Conservation (phyloP, 2,113 vertebrate genomes). For the Solea solea region DNA sequence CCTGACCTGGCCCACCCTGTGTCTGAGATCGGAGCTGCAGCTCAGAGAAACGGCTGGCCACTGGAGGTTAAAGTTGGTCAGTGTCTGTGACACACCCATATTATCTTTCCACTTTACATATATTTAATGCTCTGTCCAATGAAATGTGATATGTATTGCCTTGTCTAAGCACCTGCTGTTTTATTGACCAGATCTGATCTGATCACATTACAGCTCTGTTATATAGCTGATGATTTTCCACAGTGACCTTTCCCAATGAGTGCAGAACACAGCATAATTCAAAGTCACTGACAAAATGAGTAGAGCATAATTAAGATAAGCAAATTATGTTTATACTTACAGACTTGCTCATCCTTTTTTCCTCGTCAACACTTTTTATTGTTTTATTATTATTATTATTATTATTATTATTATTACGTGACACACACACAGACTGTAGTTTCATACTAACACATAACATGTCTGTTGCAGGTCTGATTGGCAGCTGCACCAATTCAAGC, state of each 20-base stretch:
- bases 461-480: conserved; percentile 87
- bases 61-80: conserved; percentile 94
- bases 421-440: background rate
- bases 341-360: background rate
- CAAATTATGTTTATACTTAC: background rate
- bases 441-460: background rate
- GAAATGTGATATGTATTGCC: conserved; percentile 43
- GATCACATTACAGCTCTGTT: conserved; percentile 34
- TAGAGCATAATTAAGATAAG: background rate
- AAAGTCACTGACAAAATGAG: conserved; percentile 5
- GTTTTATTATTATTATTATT: background rate
- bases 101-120: conserved; percentile 7
- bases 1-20: conserved; percentile 92
- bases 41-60: conserved; percentile 93
- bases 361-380: background rate
- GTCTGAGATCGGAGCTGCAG: conserved; percentile 86
- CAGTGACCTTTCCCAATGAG: conserved; percentile 11
- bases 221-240: background rate
- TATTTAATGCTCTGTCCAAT: conserved; percentile 30
- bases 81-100: conserved; percentile 55
- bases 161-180: conserved; percentile 13
- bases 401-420: background rate
- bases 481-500: conserved; percentile 97
- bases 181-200: conserved; percentile 36
- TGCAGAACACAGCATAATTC: background rate